Conservation (phyloP, 2,888 invertebrate species). For the Drosophila planitibia region DNA sequence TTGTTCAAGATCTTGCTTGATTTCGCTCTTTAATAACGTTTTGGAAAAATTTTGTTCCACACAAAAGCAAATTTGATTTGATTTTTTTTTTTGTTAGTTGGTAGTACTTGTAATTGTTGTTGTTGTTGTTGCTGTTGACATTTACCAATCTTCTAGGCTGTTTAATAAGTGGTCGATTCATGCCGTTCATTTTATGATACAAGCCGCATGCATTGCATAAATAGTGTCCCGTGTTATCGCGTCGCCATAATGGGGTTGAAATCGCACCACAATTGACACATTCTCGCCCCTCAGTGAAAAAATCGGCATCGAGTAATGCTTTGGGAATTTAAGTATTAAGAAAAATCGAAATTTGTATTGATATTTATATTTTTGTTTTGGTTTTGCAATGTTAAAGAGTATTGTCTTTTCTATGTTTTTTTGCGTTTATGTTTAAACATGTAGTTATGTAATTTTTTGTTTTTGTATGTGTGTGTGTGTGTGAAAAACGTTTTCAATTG, state of each 20-base stretch:
- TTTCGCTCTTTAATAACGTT: not conserved
- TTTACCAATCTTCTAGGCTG: constrained; percentile 95
- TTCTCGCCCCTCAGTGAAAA: constrained; percentile 94
- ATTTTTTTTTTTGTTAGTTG: constrained; percentile 56
- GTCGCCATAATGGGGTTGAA: constrained; percentile 98
- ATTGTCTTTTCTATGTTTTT: constrained; percentile 10
- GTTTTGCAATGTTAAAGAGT: constrained; percentile 9
- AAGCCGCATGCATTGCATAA: constrained; percentile 99
- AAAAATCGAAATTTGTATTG: constrained; percentile 43
- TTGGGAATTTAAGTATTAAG: constrained; percentile 58
- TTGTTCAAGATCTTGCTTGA: constrained; percentile 34
- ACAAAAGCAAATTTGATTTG: constrained; percentile 58
- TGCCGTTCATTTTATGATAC: constrained; percentile 98
- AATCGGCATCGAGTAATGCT: constrained; percentile 86
- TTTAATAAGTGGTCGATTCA: constrained; percentile 96
- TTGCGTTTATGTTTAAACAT: constrained; percentile 25
- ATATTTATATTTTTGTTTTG: constrained; percentile 16
- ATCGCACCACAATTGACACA: constrained; percentile 99
- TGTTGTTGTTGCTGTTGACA: constrained; percentile 54
- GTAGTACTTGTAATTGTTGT: constrained; percentile 57
- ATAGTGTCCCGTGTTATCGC: constrained; percentile 99
- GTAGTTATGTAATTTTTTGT: constrained; percentile 18
- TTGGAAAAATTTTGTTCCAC: constrained; percentile 81
- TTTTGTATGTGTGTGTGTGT: constrained; percentile 26
- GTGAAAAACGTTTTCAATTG: constrained; percentile 42